A percentile compares a stretch with the other conserved stretches of the same genome.
Conservation (phyloP, 92 coral and sea anemone species). For the Actinostola sp. region DNA sequence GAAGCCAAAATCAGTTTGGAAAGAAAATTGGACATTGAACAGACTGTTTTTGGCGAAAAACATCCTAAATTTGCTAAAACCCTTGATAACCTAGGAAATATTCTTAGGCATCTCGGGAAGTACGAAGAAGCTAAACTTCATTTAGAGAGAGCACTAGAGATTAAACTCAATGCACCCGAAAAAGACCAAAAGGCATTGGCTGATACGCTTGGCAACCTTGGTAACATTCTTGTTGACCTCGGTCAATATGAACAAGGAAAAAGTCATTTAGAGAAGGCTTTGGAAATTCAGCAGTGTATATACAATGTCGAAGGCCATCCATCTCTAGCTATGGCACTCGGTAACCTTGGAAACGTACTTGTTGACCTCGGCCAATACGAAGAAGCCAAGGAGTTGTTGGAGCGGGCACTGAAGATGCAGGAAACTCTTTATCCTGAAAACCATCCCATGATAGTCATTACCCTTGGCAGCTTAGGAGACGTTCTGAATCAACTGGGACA, state of each 20-base stretch:
- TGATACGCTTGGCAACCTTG: neutral
- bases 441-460: neutral
- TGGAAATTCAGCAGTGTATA: neutral
- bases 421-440: neutral
- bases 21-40: neutral
- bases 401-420: neutral
- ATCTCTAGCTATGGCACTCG: neutral
- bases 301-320: conserved; percentile 3
- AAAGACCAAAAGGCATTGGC: neutral
- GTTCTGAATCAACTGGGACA: neutral
- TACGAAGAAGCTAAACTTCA: neutral
- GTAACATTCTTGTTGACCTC: neutral
- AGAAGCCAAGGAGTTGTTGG: neutral
- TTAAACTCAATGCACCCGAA: neutral
- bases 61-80: neutral
- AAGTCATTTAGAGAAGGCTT: neutral
- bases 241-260: neutral
- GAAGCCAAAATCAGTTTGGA: neutral
- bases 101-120: neutral
- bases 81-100: neutral
- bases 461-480: neutral
- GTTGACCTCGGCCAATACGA: neutral
- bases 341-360: neutral
- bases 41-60: neutral
- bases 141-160: conserved; percentile 1